Evolutionary conservation across 2,888 invertebrate genomes (phyloP).

Genomic region (Sphinx pinastri): DNA sequence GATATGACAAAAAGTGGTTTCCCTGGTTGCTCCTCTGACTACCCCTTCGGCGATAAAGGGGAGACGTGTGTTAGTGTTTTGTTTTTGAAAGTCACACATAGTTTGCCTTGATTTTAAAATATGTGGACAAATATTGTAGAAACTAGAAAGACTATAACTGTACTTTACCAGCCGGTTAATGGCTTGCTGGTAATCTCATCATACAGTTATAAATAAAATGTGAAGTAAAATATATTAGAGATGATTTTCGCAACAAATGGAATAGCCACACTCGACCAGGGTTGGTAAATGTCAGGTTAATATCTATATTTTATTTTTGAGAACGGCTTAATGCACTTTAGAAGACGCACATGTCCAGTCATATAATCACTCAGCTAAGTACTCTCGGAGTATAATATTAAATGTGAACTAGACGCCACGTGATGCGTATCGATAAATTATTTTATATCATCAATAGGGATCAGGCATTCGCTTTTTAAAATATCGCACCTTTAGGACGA

Average conservation of each 20-base stretch:
- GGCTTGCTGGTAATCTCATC: too few relatives aligned
- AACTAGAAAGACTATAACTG: too few relatives aligned
- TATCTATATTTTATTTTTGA: neutral
- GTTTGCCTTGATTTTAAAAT: too few relatives aligned
- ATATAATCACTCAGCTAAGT: neutral
- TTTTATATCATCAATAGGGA: neutral
- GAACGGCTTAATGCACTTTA: conserved; percentile 7
- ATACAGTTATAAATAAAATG: neutral
- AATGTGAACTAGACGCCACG: neutral
- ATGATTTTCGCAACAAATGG: neutral
- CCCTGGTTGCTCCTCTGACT: too few relatives aligned
- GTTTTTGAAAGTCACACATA: too few relatives aligned
- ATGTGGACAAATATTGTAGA: too few relatives aligned
- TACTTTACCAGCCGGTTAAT: too few relatives aligned
- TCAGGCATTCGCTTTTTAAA: too few relatives aligned
- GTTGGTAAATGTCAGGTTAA: neutral
- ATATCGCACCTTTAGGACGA: too few relatives aligned
- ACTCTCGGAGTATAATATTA: neutral
- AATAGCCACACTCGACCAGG: neutral
- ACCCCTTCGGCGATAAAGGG: too few relatives aligned
- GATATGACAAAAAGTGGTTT: too few relatives aligned
- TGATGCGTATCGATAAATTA: neutral
- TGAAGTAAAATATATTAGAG: neutral
- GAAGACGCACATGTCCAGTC: conserved; percentile 1
- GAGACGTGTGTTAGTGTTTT: too few relatives aligned